phyloP scores from a whole-genome alignment of 2,888 invertebrate genomes.

The Microplitis manilae region DNA sequence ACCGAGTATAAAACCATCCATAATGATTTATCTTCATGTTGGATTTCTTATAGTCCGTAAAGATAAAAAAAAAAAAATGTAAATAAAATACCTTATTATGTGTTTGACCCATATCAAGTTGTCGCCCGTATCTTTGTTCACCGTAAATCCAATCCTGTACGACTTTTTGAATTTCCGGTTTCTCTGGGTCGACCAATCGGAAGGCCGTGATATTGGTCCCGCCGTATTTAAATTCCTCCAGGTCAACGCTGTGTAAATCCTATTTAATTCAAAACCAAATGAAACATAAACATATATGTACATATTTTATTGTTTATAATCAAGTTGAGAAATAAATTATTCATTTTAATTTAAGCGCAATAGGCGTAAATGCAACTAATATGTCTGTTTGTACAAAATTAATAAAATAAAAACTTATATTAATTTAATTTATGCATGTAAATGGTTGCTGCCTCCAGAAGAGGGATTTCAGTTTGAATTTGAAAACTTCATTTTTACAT shows the following conservation, averaged over 20 bases:
- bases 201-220: slow-evolving; percentile 97
- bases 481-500: background rate
- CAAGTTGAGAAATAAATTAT: background rate
- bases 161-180: slow-evolving; percentile 84
- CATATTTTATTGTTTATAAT: background rate
- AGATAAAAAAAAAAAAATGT: slow-evolving; percentile 32
- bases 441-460: background rate
- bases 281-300: background rate
- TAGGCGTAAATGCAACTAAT: too few relatives aligned
- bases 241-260: slow-evolving; percentile 93
- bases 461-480: background rate
- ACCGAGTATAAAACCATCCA: background rate
- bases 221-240: slow-evolving; percentile 94
- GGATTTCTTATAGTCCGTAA: background rate
- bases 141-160: slow-evolving; percentile 86
- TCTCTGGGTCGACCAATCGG: slow-evolving; percentile 88
- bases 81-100: slow-evolving; percentile 73
- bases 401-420: background rate
- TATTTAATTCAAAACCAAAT: slow-evolving; percentile 64
- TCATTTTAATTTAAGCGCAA: too few relatives aligned
- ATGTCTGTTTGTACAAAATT: too few relatives aligned
- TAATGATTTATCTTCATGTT: background rate
- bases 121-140: slow-evolving; percentile 79
- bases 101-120: slow-evolving; percentile 76
- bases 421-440: background rate